Evolutionary conservation across 2,797 vertebrate genomes (phyloP).

Genomic region (Schizopygopsis pylzovi): DNA sequence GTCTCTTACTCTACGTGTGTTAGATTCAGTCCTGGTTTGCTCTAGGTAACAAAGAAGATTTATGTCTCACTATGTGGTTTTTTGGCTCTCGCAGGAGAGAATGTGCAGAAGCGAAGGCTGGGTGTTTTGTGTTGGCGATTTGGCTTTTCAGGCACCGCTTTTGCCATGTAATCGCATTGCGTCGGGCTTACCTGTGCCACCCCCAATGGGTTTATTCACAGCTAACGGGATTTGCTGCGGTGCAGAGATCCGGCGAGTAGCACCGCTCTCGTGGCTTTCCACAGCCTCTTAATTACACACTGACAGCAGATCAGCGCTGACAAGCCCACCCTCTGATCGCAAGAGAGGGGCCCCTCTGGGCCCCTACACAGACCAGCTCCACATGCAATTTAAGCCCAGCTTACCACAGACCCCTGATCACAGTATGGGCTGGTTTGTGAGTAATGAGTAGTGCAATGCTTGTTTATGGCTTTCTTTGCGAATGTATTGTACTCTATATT

Average conservation of each 20-base stretch:
- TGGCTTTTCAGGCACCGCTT: conserved; percentile 63
- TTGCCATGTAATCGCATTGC: conserved; percentile 72
- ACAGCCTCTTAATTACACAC: conserved; percentile 66
- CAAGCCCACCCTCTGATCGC: conserved; percentile 54
- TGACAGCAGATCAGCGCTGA: conserved; percentile 63
- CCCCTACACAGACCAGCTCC: background rate
- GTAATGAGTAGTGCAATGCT: background rate
- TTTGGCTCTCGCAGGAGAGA: conserved; percentile 10
- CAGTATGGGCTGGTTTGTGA: background rate
- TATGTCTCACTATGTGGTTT: background rate
- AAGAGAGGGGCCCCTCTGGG: conserved; percentile 36
- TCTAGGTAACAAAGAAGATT: conserved; percentile 15
- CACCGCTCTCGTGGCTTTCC: conserved; percentile 52
- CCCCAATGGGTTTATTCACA: conserved; percentile 69
- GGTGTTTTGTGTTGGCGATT: conserved; percentile 55
- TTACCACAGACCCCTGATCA: background rate
- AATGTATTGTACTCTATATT: background rate
- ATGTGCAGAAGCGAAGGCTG: conserved; percentile 25
- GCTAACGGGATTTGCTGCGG: conserved; percentile 71
- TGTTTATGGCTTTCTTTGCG: background rate
- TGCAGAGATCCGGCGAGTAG: conserved; percentile 56
- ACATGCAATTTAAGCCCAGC: conserved; percentile 25
- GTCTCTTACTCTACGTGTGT: conserved; percentile 9
- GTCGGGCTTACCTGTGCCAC: conserved; percentile 69
- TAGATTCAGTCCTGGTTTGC: conserved; percentile 2